These are phyloP conservation scores for Eilema caniola DNA, from an alignment of 2,888 invertebrate species.

Conservation along the genomic window DNA sequence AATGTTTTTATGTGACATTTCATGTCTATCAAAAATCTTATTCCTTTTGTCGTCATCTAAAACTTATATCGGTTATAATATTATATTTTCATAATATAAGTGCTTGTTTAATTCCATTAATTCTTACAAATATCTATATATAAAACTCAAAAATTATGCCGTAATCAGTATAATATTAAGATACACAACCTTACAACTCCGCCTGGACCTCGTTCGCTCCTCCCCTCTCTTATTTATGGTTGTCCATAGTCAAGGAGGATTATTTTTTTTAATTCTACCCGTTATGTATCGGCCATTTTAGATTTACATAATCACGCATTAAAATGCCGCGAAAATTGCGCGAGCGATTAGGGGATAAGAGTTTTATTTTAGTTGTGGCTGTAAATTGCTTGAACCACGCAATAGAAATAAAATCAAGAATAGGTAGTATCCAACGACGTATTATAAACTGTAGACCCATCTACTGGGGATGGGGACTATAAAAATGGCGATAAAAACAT, in stretches of 20 bases:
- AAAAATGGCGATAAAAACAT: no score
- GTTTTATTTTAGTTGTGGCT: background rate
- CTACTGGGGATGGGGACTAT: no score
- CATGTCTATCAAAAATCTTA: no score
- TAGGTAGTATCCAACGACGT: no score
- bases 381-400: background rate
- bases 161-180: constrained; percentile 46
- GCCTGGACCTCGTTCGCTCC: constrained; percentile 42
- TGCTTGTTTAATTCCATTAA: background rate
- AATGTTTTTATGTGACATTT: no score
- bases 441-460: no score
- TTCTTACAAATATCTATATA: background rate
- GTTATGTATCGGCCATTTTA: constrained; percentile 30
- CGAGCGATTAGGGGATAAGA: constrained; percentile 22
- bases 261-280: constrained; percentile 35
- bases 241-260: constrained; percentile 20
- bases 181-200: constrained; percentile 33
- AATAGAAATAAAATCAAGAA: background rate
- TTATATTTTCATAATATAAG: no score
- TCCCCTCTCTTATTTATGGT: constrained; percentile 51
- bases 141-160: constrained; percentile 26
- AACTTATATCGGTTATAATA: no score
- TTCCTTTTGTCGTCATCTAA: no score
- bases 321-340: constrained; percentile 29
- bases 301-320: constrained; percentile 43